Conservation (phyloP, 92 coral and sea anemone species). For the Zoanthus sociatus region DNA sequence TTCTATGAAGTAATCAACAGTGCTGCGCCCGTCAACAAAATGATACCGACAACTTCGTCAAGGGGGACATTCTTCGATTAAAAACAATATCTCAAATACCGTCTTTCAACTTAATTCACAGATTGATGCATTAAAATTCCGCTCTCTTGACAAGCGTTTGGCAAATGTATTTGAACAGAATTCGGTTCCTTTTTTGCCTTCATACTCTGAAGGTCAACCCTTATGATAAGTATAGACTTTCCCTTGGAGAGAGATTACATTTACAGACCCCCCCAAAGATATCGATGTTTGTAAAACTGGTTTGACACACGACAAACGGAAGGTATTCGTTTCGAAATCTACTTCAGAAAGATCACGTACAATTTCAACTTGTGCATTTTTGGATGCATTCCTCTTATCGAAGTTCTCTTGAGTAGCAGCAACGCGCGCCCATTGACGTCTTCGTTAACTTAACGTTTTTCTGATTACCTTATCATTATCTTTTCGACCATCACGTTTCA, state of each 20-base stretch:
- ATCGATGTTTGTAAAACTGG: not conserved
- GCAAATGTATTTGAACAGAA: constrained; percentile 19
- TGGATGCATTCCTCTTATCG: not conserved
- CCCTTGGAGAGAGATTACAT: constrained; percentile 17
- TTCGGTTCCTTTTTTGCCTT: constrained; percentile 42
- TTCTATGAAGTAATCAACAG: not conserved
- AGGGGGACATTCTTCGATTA: constrained; percentile 23
- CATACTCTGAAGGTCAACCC: constrained; percentile 32
- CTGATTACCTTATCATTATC: constrained; percentile 3
- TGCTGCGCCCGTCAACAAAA: constrained; percentile 20
- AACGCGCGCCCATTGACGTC: not conserved
- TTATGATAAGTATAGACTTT: constrained; percentile 19
- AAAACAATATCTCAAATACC: constrained; percentile 2
- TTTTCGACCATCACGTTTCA: constrained; percentile 9
- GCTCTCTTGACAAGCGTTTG: constrained; percentile 32
- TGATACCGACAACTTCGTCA: constrained; percentile 14
- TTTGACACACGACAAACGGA: constrained; percentile 45
- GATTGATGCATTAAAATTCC: constrained; percentile 43
- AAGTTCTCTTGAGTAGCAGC: not conserved
- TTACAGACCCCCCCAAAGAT: constrained; percentile 49
- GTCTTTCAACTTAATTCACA: constrained; percentile 44
- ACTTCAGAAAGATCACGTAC: constrained; percentile 27
- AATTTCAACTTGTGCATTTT: not conserved
- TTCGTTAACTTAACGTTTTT: constrained; percentile 23
- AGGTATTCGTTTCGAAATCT: not conserved